Conservation (phyloP, 2,888 invertebrate species). For the Chironomus riparius region DNA sequence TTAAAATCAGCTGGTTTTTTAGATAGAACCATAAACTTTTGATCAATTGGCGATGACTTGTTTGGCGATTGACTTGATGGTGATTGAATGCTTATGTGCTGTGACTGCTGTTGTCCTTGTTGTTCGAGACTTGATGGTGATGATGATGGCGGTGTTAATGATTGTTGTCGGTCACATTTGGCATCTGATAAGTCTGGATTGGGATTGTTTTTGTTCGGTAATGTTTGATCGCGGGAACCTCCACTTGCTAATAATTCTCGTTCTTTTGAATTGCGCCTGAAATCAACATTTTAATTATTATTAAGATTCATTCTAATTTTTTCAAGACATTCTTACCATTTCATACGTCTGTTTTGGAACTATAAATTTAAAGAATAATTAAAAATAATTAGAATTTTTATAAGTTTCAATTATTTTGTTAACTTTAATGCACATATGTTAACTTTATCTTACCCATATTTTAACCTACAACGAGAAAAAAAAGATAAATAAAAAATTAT, state of each 20-base stretch:
- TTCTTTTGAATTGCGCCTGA: slow-evolving; percentile 93
- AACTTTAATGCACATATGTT: not conserved
- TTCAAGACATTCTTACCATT: slow-evolving; percentile 36
- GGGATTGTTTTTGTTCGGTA: slow-evolving; percentile 94
- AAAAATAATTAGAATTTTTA: not conserved
- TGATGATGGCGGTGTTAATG: slow-evolving; percentile 46
- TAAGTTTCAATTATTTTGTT: not conserved
- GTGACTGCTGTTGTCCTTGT: not conserved
- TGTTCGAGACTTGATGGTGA: slow-evolving; percentile 33
- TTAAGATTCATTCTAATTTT: not conserved
- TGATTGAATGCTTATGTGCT: not conserved
- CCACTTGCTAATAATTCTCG: slow-evolving; percentile 87
- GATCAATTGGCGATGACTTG: slow-evolving; percentile 17
- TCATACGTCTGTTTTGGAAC: slow-evolving; percentile 98
- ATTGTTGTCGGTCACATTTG: slow-evolving; percentile 66
- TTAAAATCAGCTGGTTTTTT: slow-evolving; percentile 28
- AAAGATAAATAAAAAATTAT: not conserved
- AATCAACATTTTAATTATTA: slow-evolving; percentile 39
- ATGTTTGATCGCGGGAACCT: slow-evolving; percentile 87
- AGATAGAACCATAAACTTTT: slow-evolving; percentile 29
- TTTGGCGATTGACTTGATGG: slow-evolving; percentile 32
- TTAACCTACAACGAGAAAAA: slow-evolving; percentile 47
- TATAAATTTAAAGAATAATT: slow-evolving; percentile 34
- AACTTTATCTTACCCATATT: slow-evolving; percentile 45
- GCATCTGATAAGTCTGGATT: slow-evolving; percentile 91